phyloP scores from a whole-genome alignment of 1,140 invertebrate genomes.

The Antheraea mylitta region DNA sequence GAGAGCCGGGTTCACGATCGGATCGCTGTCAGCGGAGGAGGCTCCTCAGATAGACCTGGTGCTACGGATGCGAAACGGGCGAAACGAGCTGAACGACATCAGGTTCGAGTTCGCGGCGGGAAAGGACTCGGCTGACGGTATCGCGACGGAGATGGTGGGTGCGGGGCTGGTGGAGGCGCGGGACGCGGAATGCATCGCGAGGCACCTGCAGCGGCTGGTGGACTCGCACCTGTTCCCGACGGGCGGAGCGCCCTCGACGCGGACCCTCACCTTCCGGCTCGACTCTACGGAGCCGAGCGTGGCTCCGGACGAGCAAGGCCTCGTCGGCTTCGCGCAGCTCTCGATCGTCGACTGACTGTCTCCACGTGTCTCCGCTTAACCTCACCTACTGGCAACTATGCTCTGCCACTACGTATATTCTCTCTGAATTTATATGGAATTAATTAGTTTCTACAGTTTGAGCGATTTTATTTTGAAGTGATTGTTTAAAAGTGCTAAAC shows the following conservation, averaged over 20 bases:
- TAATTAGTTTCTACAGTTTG: background rate
- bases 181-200: slow-evolving; percentile 94
- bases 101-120: slow-evolving; percentile 98
- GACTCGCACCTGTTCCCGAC: slow-evolving; percentile 50
- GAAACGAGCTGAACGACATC: slow-evolving; percentile 97
- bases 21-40: slow-evolving; percentile 46
- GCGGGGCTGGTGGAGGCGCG: slow-evolving; percentile 95
- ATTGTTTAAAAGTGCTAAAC: no score
- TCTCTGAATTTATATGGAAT: background rate
- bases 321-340: slow-evolving; percentile 98
- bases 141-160: slow-evolving; percentile 96
- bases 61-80: slow-evolving; percentile 84
- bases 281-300: slow-evolving; percentile 86
- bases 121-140: slow-evolving; percentile 97
- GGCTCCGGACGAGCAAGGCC: slow-evolving; percentile 94
- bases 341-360: slow-evolving; percentile 89
- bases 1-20: slow-evolving; percentile 60
- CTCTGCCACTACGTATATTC: background rate
- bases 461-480: background rate
- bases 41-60: slow-evolving; percentile 62
- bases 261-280: slow-evolving; percentile 93
- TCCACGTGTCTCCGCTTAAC: background rate
- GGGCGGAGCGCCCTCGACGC: slow-evolving; percentile 26
- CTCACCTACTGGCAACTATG: background rate
- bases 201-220: slow-evolving; percentile 94